A percentile compares a stretch with the other conserved stretches of the same genome.
These are phyloP conservation scores for Drosophila pectinifera DNA, from an alignment of 1,140 invertebrate species.

Conservation along the genomic window DNA sequence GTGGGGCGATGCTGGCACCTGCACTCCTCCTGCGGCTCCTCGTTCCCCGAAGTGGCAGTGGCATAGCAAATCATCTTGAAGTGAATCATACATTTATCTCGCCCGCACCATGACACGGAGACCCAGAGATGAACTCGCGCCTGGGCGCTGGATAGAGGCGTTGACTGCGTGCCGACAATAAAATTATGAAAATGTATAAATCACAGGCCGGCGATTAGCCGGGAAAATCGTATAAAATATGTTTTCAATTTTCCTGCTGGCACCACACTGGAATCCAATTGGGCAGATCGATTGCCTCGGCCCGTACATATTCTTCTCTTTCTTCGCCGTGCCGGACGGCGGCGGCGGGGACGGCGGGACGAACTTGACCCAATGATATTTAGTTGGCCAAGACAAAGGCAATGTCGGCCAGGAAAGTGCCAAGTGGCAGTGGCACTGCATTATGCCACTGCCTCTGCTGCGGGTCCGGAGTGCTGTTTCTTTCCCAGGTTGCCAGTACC, in stretches of 20 bases:
- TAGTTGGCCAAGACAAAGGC: slow-evolving; percentile 57
- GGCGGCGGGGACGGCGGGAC: slow-evolving; percentile 17
- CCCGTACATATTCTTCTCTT: slow-evolving; percentile 20
- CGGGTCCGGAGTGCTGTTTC: slow-evolving; percentile 16
- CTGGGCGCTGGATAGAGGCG: slow-evolving; percentile 66
- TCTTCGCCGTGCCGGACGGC: slow-evolving; percentile 46
- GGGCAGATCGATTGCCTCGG: slow-evolving; percentile 64
- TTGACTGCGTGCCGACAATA: slow-evolving; percentile 69
- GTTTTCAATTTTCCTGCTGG: slow-evolving; percentile 64
- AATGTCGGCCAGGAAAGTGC: slow-evolving; percentile 66
- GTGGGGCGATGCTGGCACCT: slow-evolving; percentile 47
- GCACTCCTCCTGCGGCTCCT: slow-evolving; percentile 38
- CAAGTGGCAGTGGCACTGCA: slow-evolving; percentile 47
- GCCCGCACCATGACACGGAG: slow-evolving; percentile 42
- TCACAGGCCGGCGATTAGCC: slow-evolving; percentile 48
- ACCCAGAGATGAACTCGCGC: slow-evolving; percentile 34
- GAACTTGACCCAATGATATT: slow-evolving; percentile 84
- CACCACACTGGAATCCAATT: slow-evolving; percentile 43
- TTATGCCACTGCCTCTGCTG: slow-evolving; percentile 29
- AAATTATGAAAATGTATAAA: slow-evolving; percentile 77
- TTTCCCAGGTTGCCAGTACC: slow-evolving; percentile 55
- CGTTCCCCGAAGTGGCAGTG: slow-evolving; percentile 21
- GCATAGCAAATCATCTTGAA: slow-evolving; percentile 70
- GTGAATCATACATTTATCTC: slow-evolving; percentile 76
- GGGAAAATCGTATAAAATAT: slow-evolving; percentile 63